phyloP scores from a whole-genome alignment of 2,113 vertebrate species.

The Crotalus helleri region DNA sequence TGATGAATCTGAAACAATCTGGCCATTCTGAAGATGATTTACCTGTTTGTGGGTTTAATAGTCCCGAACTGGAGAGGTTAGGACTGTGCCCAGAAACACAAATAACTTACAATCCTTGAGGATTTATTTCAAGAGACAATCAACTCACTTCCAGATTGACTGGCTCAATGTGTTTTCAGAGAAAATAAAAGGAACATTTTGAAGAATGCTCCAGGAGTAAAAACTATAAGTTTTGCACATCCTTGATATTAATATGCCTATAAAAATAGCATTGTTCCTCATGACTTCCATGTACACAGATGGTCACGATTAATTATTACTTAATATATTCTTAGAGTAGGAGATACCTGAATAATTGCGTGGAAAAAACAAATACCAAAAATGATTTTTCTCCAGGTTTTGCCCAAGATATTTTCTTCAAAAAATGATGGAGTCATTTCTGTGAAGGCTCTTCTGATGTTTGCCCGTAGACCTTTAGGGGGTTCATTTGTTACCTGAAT shows the following conservation, averaged over 20 bases:
- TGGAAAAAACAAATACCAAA: constrained; percentile 80
- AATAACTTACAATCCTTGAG: background rate
- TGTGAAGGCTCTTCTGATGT: constrained; percentile 74
- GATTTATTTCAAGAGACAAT: background rate
- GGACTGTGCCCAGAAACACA: background rate
- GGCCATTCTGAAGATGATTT: background rate
- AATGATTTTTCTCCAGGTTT: constrained; percentile 75
- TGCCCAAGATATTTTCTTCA: constrained; percentile 73
- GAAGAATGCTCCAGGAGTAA: background rate
- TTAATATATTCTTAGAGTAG: background rate
- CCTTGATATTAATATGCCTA: background rate
- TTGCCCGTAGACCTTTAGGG: constrained; percentile 78
- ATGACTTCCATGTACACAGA: background rate
- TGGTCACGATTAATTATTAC: background rate
- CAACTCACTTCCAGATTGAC: background rate
- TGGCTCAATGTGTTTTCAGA: background rate
- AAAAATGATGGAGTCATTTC: constrained; percentile 76
- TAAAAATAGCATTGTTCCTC: background rate
- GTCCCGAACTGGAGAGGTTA: background rate
- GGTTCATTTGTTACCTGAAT: constrained; percentile 79
- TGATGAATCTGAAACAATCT: background rate
- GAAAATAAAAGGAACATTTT: background rate
- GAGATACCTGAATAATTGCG: constrained; percentile 73
- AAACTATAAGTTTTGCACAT: background rate
- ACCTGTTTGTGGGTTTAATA: background rate